Percentiles rank a stretch among this genome's conserved stretches.
phyloP scores from a whole-genome alignment of 2,888 invertebrate species.

The Sussaba pulchella region DNA sequence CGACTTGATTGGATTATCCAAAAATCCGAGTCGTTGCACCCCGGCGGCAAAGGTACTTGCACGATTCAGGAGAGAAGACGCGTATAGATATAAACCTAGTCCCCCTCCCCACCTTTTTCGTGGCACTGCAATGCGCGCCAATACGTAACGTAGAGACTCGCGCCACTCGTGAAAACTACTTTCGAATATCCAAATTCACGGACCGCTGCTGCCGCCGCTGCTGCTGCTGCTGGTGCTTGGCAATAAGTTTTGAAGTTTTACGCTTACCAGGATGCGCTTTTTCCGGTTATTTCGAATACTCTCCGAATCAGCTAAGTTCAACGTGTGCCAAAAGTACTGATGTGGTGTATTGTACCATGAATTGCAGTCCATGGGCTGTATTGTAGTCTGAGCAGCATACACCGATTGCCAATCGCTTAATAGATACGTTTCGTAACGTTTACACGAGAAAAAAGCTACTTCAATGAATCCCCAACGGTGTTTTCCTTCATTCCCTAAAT shows the following conservation, averaged over 20 bases:
- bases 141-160: constrained; percentile 37
- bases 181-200: constrained; percentile 49
- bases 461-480: too few species aligned
- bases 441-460: too few species aligned
- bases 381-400: not conserved
- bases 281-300: constrained; percentile 42
- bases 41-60: not conserved
- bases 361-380: not conserved
- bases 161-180: constrained; percentile 47
- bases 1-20: constrained; percentile 51
- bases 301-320: constrained; percentile 52
- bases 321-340: constrained; percentile 39
- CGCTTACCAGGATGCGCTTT: constrained; percentile 24
- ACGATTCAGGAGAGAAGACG: not conserved
- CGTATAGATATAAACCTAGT: not conserved
- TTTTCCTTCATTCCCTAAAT: too few species aligned
- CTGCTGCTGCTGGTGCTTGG: constrained; percentile 18
- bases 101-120: too few species aligned
- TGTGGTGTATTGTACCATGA: not conserved
- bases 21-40: constrained; percentile 15
- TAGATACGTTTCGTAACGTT: not conserved
- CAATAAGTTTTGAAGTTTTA: constrained; percentile 50
- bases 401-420: not conserved
- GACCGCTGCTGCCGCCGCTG: constrained; percentile 2
- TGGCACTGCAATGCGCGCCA: constrained; percentile 42